Percentiles rank a stretch among this genome's conserved stretches.
phyloP scores from a whole-genome alignment of 2,113 vertebrate genomes.

The Agapornis roseicollis region DNA sequence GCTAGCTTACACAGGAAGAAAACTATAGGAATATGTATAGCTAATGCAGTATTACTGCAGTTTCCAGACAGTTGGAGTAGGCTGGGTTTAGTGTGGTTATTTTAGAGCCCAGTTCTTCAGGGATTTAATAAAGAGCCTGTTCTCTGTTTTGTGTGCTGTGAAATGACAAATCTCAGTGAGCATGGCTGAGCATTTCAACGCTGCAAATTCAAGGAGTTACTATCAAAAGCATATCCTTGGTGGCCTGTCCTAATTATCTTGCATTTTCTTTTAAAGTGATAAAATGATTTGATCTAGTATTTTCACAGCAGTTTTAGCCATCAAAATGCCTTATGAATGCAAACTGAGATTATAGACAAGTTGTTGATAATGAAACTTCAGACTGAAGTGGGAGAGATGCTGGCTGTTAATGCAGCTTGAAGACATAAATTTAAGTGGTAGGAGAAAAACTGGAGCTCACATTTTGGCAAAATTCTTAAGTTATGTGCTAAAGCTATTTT shows the following conservation, averaged over 20 bases:
- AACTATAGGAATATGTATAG: not conserved
- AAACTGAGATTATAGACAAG: not conserved
- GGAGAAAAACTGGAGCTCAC: not conserved
- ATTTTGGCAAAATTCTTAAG: not conserved
- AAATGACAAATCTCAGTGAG: not conserved
- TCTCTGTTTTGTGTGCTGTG: not conserved
- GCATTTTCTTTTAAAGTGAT: not conserved
- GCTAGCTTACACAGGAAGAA: not conserved
- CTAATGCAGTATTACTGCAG: not conserved
- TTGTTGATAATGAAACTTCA: not conserved
- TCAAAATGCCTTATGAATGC: not conserved
- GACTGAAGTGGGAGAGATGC: not conserved
- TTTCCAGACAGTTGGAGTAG: not conserved
- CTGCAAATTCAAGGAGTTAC: not conserved
- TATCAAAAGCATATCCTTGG: not conserved
- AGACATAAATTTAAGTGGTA: not conserved
- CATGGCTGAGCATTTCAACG: not conserved
- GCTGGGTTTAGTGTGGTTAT: not conserved
- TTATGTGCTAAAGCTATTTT: not conserved
- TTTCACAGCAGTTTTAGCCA: not conserved
- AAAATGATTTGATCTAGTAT: not conserved
- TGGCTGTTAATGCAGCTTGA: slow-evolving; percentile 2
- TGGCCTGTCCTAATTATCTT: slow-evolving; percentile 17
- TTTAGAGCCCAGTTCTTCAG: not conserved
- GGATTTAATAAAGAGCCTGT: not conserved